A percentile compares a stretch with the other conserved stretches of the same genome.
These are phyloP conservation scores for Coronaproctus castanopsis DNA, from an alignment of 2,888 invertebrate genomes.

Conservation along the genomic window DNA sequence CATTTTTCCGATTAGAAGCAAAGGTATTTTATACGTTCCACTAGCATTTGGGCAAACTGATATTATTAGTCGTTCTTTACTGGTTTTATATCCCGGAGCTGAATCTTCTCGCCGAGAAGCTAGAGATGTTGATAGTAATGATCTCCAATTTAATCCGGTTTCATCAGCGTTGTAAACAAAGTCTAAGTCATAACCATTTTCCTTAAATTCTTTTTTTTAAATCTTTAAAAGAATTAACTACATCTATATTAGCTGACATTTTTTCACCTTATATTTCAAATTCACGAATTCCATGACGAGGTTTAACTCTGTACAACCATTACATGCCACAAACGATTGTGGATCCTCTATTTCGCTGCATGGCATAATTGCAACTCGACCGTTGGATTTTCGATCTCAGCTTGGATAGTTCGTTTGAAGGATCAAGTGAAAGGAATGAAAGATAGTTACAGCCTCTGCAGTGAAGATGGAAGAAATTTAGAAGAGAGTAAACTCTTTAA, in stretches of 20 bases:
- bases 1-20: constrained; percentile 21
- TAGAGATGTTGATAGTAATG: constrained; percentile 19
- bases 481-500: too few relatives aligned
- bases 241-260: constrained; percentile 13
- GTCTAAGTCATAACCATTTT: constrained; percentile 10
- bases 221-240: constrained; percentile 15
- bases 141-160: constrained; percentile 20
- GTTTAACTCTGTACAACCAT: constrained; percentile 22
- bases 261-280: constrained; percentile 17
- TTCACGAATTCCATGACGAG: constrained; percentile 18
- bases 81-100: constrained; percentile 20
- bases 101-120: constrained; percentile 17
- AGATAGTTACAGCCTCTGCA: too few relatives aligned
- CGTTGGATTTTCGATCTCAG: too few relatives aligned
- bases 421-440: too few relatives aligned
- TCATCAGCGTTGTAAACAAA: constrained; percentile 22
- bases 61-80: constrained; percentile 21
- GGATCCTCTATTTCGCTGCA: too few relatives aligned
- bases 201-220: constrained; percentile 14
- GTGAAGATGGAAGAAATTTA: too few relatives aligned
- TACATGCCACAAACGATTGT: too few relatives aligned
- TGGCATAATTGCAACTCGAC: too few relatives aligned
- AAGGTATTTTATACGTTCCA: constrained; percentile 19
- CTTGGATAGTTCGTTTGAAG: too few relatives aligned
- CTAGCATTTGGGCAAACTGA: constrained; percentile 20